Conservation (phyloP, 2,797 vertebrate genomes). For the Chelidonichthys spinosus region DNA sequence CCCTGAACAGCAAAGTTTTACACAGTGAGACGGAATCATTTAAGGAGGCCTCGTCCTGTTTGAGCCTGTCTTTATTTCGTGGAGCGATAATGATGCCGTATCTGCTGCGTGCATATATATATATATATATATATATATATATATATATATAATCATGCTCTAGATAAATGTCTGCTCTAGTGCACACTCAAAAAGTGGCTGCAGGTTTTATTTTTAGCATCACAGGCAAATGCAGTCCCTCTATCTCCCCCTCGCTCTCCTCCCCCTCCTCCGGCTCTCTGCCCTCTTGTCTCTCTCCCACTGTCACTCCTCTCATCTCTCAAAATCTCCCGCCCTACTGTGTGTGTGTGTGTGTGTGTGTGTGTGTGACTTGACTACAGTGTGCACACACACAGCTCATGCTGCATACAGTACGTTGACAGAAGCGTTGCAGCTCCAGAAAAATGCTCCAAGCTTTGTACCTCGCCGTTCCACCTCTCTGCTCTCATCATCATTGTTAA, state of each 20-base stretch:
- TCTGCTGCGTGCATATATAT: slow-evolving; percentile 28
- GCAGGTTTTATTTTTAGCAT: slow-evolving; percentile 85
- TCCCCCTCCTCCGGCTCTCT: slow-evolving; percentile 33
- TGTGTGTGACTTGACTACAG: slow-evolving; percentile 12
- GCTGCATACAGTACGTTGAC: slow-evolving; percentile 29
- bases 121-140: slow-evolving; percentile 53
- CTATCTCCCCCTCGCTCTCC: not conserved
- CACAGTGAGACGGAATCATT: slow-evolving; percentile 21
- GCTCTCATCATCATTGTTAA: slow-evolving; percentile 59
- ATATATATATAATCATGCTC: slow-evolving; percentile 65
- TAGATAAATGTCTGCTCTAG: slow-evolving; percentile 71
- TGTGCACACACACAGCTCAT: not conserved
- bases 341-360: not conserved
- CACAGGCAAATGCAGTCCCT: slow-evolving; percentile 66
- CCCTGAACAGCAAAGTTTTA: slow-evolving; percentile 44
- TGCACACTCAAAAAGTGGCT: slow-evolving; percentile 73
- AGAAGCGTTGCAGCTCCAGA: slow-evolving; percentile 22
- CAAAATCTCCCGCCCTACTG: slow-evolving; percentile 53
- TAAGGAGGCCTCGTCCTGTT: slow-evolving; percentile 2
- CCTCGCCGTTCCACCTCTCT: slow-evolving; percentile 32
- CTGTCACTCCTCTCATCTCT: slow-evolving; percentile 68
- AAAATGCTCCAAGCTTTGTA: slow-evolving; percentile 25
- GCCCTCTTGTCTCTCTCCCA: slow-evolving; percentile 58
- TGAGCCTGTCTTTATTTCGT: not conserved
- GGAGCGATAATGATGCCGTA: slow-evolving; percentile 10